Conservation (phyloP, 64 coral and sea anemone genomes). For the Montipora efflorescens region DNA sequence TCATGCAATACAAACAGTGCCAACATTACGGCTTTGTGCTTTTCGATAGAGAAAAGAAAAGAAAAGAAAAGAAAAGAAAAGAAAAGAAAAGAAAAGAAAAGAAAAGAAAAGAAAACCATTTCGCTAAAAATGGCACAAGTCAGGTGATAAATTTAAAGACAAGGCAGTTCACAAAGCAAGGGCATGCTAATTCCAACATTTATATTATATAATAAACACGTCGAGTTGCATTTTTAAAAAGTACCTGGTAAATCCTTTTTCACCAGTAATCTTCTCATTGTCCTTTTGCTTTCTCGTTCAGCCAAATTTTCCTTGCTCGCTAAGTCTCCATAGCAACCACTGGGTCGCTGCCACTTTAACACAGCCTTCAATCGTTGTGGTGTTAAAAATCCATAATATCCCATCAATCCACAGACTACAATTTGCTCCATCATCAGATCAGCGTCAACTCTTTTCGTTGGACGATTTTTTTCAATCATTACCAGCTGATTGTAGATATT, state of each 20-base stretch:
- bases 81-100: too few relatives aligned
- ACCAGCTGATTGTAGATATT: constrained; percentile 59
- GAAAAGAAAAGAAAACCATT: too few relatives aligned
- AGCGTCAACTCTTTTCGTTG: not conserved
- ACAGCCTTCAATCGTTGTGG: not conserved
- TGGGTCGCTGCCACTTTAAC: constrained; percentile 37
- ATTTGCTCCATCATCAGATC: constrained; percentile 70
- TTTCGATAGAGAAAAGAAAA: too few relatives aligned
- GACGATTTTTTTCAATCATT: constrained; percentile 13
- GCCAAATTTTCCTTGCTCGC: not conserved
- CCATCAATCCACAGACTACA: constrained; percentile 58
- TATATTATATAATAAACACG: too few relatives aligned
- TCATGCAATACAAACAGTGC: too few relatives aligned
- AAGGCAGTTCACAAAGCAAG: too few relatives aligned
- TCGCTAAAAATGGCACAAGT: too few relatives aligned
- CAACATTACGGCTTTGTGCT: too few relatives aligned
- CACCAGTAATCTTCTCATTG: constrained; percentile 54
- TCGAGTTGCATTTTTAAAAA: too few relatives aligned
- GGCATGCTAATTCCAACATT: too few relatives aligned
- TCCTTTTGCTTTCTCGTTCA: not conserved
- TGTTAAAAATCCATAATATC: constrained; percentile 57
- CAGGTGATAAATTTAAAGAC: too few relatives aligned
- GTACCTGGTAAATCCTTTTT: constrained; percentile 53
- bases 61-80: too few relatives aligned
- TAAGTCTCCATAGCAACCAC: constrained; percentile 46